These are phyloP conservation scores for Cephus spinipes DNA, from an alignment of 2,888 invertebrate species.

Conservation along the genomic window DNA sequence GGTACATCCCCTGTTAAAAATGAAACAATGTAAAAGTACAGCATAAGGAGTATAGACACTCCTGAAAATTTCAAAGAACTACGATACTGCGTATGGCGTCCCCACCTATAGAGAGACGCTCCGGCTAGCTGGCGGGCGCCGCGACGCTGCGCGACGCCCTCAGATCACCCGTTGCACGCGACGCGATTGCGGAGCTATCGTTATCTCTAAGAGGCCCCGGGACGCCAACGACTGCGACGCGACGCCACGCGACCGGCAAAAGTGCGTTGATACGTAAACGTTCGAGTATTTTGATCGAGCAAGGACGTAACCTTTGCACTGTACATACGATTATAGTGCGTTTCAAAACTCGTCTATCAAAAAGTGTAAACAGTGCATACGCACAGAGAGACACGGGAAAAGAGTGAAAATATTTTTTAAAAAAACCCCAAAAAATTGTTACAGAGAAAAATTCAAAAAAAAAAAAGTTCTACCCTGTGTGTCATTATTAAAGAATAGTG, in stretches of 20 bases:
- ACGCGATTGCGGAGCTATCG: constrained; percentile 16
- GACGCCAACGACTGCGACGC: not conserved
- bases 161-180: constrained; percentile 21
- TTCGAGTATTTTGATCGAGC: not conserved
- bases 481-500: not conserved
- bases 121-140: constrained; percentile 9
- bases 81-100: constrained; percentile 11
- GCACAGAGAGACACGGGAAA: not conserved
- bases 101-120: constrained; percentile 2
- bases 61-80: not conserved
- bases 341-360: not conserved
- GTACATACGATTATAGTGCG: not conserved
- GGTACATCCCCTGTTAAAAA: not conserved
- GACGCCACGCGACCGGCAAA: constrained; percentile 7
- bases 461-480: not conserved
- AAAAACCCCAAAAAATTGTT: not conserved
- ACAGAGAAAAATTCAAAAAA: not conserved
- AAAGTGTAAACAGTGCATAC: not conserved
- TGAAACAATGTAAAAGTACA: not conserved
- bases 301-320: not conserved
- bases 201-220: constrained; percentile 2
- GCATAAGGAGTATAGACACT: not conserved
- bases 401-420: not conserved
- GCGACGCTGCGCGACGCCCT: constrained; percentile 18
- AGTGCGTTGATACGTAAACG: not conserved